A percentile compares a stretch with the other conserved stretches of the same genome.
Evolutionary conservation across 2,888 invertebrate species (phyloP).

Genomic region (Elmis aenea): DNA sequence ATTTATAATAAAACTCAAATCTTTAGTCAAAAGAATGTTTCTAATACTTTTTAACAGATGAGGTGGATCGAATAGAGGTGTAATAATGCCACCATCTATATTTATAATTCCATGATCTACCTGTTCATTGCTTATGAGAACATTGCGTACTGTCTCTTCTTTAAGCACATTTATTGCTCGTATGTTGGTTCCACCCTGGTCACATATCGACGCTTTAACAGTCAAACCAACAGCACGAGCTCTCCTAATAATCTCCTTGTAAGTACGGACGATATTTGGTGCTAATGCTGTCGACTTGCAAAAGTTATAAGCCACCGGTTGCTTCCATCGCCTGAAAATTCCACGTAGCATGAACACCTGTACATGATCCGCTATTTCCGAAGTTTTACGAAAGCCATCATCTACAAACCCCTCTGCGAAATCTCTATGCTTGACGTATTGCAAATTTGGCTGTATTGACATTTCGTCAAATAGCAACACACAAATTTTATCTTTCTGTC

Average conservation of each 20-base stretch:
- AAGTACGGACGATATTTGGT: not conserved
- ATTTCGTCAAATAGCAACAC: constrained; percentile 10
- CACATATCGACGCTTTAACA: constrained; percentile 30
- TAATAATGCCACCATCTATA: not conserved
- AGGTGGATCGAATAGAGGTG: no score
- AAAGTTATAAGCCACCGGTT: constrained; percentile 4
- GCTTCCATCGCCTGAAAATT: constrained; percentile 1
- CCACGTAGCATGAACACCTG: constrained; percentile 3
- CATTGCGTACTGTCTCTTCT: not conserved
- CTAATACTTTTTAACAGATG: constrained; percentile 19
- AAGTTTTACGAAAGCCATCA: not conserved
- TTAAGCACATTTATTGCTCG: constrained; percentile 2
- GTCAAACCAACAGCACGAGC: constrained; percentile 20
- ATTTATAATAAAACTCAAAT: constrained; percentile 8
- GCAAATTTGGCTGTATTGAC: not conserved
- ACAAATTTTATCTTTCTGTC: constrained; percentile 5
- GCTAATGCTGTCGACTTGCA: not conserved
- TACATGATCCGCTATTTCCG: constrained; percentile 1
- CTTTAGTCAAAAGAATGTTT: constrained; percentile 14
- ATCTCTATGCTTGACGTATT: constrained; percentile 1
- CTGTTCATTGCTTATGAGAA: not conserved
- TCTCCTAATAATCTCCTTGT: constrained; percentile 1
- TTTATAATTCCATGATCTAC: not conserved
- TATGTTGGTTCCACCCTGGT: constrained; percentile 30
- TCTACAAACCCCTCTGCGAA: constrained; percentile 3